Evolutionary conservation across 92 coral and sea anemone genomes (phyloP).

Genomic region (Anthopleura xanthogrammica): DNA sequence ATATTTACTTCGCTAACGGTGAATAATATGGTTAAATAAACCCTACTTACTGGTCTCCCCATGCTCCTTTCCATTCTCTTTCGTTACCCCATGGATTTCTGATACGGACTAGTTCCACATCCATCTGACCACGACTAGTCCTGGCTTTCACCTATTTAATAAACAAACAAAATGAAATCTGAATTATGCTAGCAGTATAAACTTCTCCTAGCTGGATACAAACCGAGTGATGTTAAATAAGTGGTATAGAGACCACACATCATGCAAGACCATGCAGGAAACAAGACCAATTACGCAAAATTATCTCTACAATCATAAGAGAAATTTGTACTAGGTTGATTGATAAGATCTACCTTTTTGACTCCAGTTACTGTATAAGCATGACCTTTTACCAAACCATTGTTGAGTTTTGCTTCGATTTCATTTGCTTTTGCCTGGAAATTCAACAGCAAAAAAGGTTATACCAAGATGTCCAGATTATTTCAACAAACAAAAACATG

Average conservation of each 20-base stretch:
- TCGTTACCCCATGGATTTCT: constrained; percentile 99
- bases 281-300: too few relatives aligned
- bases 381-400: constrained; percentile 95
- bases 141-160: constrained; percentile 57
- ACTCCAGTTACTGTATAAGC: constrained; percentile 94
- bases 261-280: too few relatives aligned
- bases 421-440: constrained; percentile 86
- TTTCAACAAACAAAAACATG: too few relatives aligned
- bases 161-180: background rate
- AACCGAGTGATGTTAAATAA: too few relatives aligned
- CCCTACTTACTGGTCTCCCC: constrained; percentile 87
- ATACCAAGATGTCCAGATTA: background rate
- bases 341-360: constrained; percentile 50
- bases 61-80: constrained; percentile 94
- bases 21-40: too few relatives aligned
- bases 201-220: too few relatives aligned
- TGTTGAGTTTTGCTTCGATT: constrained; percentile 81
- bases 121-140: constrained; percentile 57
- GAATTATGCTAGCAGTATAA: background rate
- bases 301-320: too few relatives aligned
- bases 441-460: background rate
- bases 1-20: too few relatives aligned
- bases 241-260: too few relatives aligned
- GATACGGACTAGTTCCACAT: constrained; percentile 77
- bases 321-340: background rate